Conservation (phyloP, 2,888 invertebrate genomes). For the Erebia palarica region DNA sequence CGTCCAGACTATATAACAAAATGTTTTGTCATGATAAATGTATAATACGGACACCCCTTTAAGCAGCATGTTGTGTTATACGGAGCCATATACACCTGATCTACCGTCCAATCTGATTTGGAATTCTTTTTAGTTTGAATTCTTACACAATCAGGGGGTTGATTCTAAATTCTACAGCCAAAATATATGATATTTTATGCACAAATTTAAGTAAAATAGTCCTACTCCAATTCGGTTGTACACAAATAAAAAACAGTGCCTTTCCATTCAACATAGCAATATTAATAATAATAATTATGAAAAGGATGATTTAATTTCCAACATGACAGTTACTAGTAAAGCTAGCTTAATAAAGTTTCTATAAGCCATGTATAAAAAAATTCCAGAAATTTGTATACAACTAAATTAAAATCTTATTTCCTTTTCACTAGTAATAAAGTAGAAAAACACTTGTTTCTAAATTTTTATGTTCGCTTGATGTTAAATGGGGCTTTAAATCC, state of each 20-base stretch:
- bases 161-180: background rate
- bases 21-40: background rate
- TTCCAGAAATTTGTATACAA: background rate
- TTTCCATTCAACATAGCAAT: too few species aligned
- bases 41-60: background rate
- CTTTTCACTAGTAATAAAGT: background rate
- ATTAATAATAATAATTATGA: too few species aligned
- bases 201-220: background rate
- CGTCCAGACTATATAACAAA: conserved; percentile 3
- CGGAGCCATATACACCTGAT: background rate
- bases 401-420: background rate
- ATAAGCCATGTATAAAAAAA: background rate
- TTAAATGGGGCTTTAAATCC: background rate
- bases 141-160: too few species aligned
- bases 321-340: too few species aligned
- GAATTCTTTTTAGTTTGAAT: too few species aligned
- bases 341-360: too few species aligned
- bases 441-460: background rate
- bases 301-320: too few species aligned
- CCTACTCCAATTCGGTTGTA: background rate
- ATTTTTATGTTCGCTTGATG: background rate
- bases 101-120: background rate
- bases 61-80: background rate
- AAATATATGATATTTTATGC: background rate
- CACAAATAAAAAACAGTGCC: background rate